Evolutionary conservation across 2,888 invertebrate genomes (phyloP), one percentile per base, ranked within the genome.

Genomic region (Hirudinaria manillensis): DNA sequence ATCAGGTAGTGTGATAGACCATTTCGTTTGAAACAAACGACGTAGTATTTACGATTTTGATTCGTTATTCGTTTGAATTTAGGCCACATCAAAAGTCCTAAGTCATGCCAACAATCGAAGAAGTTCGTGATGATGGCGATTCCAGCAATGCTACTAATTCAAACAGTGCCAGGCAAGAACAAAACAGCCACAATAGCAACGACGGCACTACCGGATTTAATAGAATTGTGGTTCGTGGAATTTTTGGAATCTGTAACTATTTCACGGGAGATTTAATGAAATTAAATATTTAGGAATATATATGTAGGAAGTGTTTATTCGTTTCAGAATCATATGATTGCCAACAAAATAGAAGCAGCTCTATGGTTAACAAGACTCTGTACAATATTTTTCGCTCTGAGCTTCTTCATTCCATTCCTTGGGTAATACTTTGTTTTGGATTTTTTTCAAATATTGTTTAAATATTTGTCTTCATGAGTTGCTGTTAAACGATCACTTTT

Each of bases 351-450:
- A 74, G 93, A 93, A 82, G 91, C 93, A 67, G 91, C 91, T 0
- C 87, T 95, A 76, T 96, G 95, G 93, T 89, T 90, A 24, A 92
- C 94, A 53, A 88, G 98, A 81, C 84, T 95, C 34, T 88, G 93
- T 76, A 92, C 93, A 0, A 72, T 80, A 21, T 76, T 77, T 55
- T 76, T 65, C 27, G 70, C 77, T 21, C 38, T 80, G 21, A 72
- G 56, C 56, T 80, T 78, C 73, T 77, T 80, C 66, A 34, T 80
- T 61, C 80, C 80, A 38, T 72, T 80, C 7, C 77, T 79, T 53
- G 78, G 93, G 93, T 95, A 87, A 89, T 24, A 29, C 13, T 51
- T 4, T 45, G 16, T 66, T 21, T 19, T 66, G 13, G 16, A 16
- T 21, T 27, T 66, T 66, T 66, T 21, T 27, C 13, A 21, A 27